Evolutionary conservation across 1,140 invertebrate genomes (phyloP), one percentile per base, ranked within the genome.

Genomic region (Teleogryllus occipitalis): DNA sequence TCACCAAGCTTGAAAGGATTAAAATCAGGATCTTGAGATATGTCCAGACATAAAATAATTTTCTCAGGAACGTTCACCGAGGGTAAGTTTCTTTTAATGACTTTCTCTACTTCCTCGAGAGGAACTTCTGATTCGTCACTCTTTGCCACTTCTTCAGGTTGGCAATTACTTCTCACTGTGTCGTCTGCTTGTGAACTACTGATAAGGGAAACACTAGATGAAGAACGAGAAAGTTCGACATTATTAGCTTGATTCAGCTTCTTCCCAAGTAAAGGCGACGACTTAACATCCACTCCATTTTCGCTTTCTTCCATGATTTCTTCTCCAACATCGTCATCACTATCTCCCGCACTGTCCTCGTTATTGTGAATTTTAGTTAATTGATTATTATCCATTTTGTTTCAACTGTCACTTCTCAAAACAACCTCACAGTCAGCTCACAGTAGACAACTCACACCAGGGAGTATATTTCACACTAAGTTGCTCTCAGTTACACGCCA

Each of bases 1-100:
- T 90, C 89, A 74, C 88, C 87, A 7, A 91, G 83, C 82, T 89
- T 86, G 84, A 91, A 91, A 12, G 87, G 83, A 15, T 89, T 88
- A 81, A 87, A 88, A 76, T 90, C 87, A 82, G 89, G 88, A 83
- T 92, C 90, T 83, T 88, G 86, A 79, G 88, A 90, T n/a, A 90
- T 85, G 84, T 94, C 93, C 73, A 93, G 85, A 79, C 92, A 91
- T 77, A 93, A 85, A 22, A 92, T 84, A 75, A 92, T 91, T 82
- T 86, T 90, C 82, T 92, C 91, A 7, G 89, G 89, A n/a, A 89
- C 85, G 85, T 91, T 91, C 7, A 87, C 83, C 82, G 87, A 87
- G 2, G 88, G 88, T 65, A 90, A 27, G 7, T 80, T 72, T 80
- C 79, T 79, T 12, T 7, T 49, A 8, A 48, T 39, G 14, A 49